phyloP scores from a whole-genome alignment of 2,113 vertebrate genomes.

The human region DNA sequence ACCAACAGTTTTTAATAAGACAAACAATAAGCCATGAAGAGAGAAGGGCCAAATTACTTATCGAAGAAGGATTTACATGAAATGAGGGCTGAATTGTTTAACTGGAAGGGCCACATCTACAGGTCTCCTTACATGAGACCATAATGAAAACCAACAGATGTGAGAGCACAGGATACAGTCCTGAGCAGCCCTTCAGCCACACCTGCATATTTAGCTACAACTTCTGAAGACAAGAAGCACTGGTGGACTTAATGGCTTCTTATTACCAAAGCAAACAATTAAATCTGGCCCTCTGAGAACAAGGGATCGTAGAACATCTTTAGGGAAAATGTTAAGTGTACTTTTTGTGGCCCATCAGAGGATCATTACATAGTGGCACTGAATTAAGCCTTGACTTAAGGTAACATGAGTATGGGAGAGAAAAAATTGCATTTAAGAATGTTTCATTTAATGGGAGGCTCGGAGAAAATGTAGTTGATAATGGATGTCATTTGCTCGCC shows the following conservation, averaged over 20 bases:
- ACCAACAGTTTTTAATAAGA: not conserved
- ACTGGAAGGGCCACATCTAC: not conserved
- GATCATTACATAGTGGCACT: not conserved
- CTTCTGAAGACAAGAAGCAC: not conserved
- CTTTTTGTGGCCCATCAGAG: not conserved
- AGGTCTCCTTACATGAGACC: not conserved
- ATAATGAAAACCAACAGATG: not conserved
- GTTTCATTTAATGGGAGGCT: not conserved
- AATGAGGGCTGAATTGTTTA: not conserved
- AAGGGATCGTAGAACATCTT: not conserved
- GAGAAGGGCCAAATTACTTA: not conserved
- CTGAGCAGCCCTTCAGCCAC: not conserved
- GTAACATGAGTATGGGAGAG: not conserved
- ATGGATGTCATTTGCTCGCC: not conserved
- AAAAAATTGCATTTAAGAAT: not conserved
- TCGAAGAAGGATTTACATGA: not conserved
- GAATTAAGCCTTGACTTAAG: not conserved
- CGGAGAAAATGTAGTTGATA: not conserved
- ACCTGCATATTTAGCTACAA: not conserved
- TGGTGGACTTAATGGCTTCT: not conserved
- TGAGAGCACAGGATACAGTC: rapidly evolving
- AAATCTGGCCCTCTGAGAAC: not conserved
- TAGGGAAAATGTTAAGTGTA: not conserved
- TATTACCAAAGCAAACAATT: not conserved
- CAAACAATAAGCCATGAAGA: not conserved